Percentiles rank a stretch among this genome's conserved stretches.
Evolutionary conservation across 2,888 invertebrate genomes (phyloP).

Genomic region (Chironomus tentans): DNA sequence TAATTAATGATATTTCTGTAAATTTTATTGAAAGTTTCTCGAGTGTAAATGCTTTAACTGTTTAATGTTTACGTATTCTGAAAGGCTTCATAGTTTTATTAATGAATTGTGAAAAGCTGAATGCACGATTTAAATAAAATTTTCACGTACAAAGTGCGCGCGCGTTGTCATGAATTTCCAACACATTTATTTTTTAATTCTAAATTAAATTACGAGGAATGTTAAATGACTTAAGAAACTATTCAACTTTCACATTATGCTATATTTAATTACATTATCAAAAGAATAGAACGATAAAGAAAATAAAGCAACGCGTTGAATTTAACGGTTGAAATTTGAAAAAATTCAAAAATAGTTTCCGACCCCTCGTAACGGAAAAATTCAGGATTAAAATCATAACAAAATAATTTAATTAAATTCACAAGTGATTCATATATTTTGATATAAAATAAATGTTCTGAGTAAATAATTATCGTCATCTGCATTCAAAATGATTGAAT

Average conservation of each 20-base stretch:
- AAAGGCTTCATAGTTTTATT: not conserved
- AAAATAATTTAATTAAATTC: not conserved
- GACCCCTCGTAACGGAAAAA: not conserved
- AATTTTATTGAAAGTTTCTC: too few relatives aligned
- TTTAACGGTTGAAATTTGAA: too few relatives aligned
- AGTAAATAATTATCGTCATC: too few relatives aligned
- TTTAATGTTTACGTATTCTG: too few relatives aligned
- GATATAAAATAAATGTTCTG: too few relatives aligned
- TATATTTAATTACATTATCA: too few relatives aligned
- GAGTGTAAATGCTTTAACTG: too few relatives aligned
- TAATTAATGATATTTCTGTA: too few relatives aligned
- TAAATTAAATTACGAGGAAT: not conserved
- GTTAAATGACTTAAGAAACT: not conserved
- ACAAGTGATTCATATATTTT: too few relatives aligned
- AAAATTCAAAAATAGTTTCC: too few relatives aligned
- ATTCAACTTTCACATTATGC: not conserved
- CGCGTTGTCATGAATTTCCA: not conserved
- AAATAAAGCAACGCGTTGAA: not conserved
- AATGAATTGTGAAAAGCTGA: not conserved
- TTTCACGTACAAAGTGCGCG: not conserved
- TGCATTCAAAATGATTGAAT: not conserved
- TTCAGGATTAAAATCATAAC: not conserved
- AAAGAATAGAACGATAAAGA: not conserved
- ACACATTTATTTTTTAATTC: not conserved
- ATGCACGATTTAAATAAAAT: not conserved